Evolutionary conservation across 2,888 invertebrate genomes (phyloP).

Genomic region (Gastrophysa polygoni): DNA sequence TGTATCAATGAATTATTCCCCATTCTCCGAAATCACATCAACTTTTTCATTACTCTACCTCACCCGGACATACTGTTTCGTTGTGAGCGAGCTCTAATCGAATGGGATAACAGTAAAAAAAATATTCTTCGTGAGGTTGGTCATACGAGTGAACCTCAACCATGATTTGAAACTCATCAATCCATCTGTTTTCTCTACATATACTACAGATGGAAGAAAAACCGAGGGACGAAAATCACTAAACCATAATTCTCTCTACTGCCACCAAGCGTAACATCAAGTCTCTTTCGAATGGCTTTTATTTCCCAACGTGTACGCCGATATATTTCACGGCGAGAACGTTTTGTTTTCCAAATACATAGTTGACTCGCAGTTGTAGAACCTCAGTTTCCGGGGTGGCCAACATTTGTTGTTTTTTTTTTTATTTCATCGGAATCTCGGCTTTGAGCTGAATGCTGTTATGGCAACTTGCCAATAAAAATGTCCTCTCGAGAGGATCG

Average conservation of each 20-base stretch:
- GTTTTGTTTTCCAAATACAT: conserved; percentile 29
- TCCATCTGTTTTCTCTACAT: too few species aligned
- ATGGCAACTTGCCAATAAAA: conserved; percentile 31
- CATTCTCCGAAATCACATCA: too few species aligned
- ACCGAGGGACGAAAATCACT: too few species aligned
- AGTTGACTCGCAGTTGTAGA: conserved; percentile 25
- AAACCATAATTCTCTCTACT: conserved; percentile 22
- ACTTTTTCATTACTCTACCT: too few species aligned
- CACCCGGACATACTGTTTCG: too few species aligned
- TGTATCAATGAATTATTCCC: too few species aligned
- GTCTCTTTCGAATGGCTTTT: conserved; percentile 27
- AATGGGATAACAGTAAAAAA: too few species aligned
- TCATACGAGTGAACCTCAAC: too few species aligned
- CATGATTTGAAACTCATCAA: too few species aligned
- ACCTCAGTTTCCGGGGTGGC: conserved; percentile 27
- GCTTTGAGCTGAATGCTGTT: conserved; percentile 23
- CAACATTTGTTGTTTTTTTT: conserved; percentile 23
- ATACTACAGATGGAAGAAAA: too few species aligned
- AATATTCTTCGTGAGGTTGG: too few species aligned
- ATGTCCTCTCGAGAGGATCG: conserved; percentile 20
- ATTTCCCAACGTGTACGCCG: conserved; percentile 25
- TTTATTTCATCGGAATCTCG: conserved; percentile 25
- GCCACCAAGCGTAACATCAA: conserved; percentile 24
- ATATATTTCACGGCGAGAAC: conserved; percentile 29
- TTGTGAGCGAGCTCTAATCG: too few species aligned